These are phyloP conservation scores for Baryphthengus martii DNA, from an alignment of 2,113 vertebrate genomes.

Conservation along the genomic window DNA sequence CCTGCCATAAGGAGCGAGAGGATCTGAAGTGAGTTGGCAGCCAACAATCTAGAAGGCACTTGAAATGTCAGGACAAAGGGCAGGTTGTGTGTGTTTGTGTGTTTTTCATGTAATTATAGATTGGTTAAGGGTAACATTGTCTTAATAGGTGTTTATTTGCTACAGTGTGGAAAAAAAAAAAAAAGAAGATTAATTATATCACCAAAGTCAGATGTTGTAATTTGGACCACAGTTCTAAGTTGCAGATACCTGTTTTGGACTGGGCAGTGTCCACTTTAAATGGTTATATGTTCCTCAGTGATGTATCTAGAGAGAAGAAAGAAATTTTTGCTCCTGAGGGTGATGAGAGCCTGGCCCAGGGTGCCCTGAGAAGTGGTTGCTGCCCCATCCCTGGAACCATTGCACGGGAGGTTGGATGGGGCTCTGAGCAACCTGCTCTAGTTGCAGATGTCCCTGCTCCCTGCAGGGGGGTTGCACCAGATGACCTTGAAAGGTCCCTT, in stretches of 20 bases:
- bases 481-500: not conserved
- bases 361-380: not conserved
- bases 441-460: not conserved
- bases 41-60: not conserved
- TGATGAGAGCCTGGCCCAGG: not conserved
- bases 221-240: not conserved
- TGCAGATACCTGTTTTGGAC: not conserved
- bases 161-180: not conserved
- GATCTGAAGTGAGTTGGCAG: constrained; percentile 74
- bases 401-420: not conserved
- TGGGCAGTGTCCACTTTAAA: not conserved
- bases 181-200: not conserved
- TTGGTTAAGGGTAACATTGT: not conserved
- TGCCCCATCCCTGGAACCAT: not conserved
- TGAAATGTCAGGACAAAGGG: not conserved
- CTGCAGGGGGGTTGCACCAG: not conserved
- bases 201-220: not conserved
- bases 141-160: not conserved
- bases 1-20: constrained; percentile 78
- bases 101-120: not conserved
- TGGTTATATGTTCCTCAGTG: not conserved
- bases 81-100: not conserved
- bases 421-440: not conserved
- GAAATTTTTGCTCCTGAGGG: not conserved
- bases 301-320: not conserved